phyloP scores from a whole-genome alignment of 1,140 invertebrate species.

The Littorina saxatilis region DNA sequence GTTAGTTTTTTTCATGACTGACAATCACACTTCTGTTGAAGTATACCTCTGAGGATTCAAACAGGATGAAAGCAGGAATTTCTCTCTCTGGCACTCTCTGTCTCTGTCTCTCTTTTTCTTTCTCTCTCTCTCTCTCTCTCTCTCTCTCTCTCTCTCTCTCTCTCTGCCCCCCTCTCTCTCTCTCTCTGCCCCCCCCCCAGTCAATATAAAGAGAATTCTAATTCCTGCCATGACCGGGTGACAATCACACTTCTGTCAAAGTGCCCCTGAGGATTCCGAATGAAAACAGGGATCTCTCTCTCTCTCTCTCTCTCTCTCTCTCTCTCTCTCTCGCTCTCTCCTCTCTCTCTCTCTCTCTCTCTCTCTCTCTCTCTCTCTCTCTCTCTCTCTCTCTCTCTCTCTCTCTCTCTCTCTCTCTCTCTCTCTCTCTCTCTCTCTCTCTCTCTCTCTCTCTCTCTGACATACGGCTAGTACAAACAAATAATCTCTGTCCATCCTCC shows the following conservation, averaged over 20 bases:
- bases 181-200: too few relatives aligned
- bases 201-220: too few relatives aligned
- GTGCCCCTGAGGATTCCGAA: too few relatives aligned
- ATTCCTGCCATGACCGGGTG: too few relatives aligned
- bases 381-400: not conserved
- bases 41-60: too few relatives aligned
- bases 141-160: not conserved
- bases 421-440: not conserved
- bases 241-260: too few relatives aligned
- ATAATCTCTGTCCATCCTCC: too few relatives aligned
- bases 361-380: not conserved
- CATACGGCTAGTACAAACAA: not conserved
- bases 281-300: not conserved
- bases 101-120: too few relatives aligned
- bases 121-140: slow-evolving; percentile 10
- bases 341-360: not conserved
- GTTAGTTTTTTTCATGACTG: too few relatives aligned
- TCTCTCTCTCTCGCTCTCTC: not conserved
- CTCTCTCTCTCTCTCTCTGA: not conserved
- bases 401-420: slow-evolving; percentile 4
- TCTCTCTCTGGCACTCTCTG: not conserved
- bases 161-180: too few relatives aligned
- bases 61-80: too few relatives aligned
- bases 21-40: too few relatives aligned
- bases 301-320: not conserved